Conservation (phyloP, 2,797 vertebrate genomes). For the Poliocrania exsul region DNA sequence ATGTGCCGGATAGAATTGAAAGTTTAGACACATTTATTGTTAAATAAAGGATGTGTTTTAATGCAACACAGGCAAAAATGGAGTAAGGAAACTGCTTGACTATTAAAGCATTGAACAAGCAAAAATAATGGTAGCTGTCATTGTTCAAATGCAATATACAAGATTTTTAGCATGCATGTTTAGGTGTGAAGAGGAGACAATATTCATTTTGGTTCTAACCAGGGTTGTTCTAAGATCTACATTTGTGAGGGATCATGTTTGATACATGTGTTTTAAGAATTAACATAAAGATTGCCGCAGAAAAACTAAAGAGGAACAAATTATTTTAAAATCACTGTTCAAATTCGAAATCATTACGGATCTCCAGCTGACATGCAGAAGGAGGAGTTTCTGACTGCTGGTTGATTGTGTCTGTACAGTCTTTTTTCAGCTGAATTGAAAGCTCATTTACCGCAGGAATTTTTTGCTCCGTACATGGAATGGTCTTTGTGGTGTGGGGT, state of each 20-base stretch:
- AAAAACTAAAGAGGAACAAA: not conserved
- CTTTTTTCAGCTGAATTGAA: not conserved
- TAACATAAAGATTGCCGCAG: not conserved
- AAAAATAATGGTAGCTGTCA: constrained; percentile 48
- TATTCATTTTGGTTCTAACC: not conserved
- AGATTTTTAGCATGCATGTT: constrained; percentile 34
- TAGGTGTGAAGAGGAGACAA: constrained; percentile 8
- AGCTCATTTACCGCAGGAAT: not conserved
- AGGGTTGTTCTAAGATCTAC: not conserved
- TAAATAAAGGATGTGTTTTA: constrained; percentile 50
- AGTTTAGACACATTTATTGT: constrained; percentile 55
- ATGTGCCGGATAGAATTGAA: not conserved
- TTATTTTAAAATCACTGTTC: not conserved
- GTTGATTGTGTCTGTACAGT: not conserved
- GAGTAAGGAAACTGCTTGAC: constrained; percentile 22
- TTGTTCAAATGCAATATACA: constrained; percentile 17
- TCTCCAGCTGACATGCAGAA: not conserved
- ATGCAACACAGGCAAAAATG: not conserved
- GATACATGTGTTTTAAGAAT: not conserved
- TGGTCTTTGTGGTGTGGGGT: not conserved
- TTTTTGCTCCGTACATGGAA: not conserved
- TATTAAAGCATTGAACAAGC: constrained; percentile 53
- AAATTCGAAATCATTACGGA: not conserved
- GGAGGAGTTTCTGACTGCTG: not conserved
- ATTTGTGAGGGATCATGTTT: not conserved